Base-by-base conservation (phyloP, 2,888 invertebrate genomes). In the Ethmia dodecea region DNA sequence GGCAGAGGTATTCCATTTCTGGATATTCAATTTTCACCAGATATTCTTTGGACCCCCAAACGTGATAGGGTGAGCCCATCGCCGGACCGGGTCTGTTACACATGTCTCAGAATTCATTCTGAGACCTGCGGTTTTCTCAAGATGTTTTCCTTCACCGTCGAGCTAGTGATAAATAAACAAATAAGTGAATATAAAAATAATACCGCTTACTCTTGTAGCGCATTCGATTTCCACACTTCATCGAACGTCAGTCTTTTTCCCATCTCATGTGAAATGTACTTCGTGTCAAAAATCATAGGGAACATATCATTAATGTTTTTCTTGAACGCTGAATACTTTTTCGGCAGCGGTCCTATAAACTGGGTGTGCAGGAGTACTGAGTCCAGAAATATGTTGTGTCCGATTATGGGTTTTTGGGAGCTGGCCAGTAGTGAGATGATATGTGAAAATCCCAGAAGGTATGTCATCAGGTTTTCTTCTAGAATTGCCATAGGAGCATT, bases 341-440 rank as follows among this genome's bases (percentile, higher is more conserved):
- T 74, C 16, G 94, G 94, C 32, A 94, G 62, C 0, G 91, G 88
- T 31, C 88, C 87, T 52, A 92, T 88, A 62, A 94, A 94, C 59
- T 92, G 91, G 51, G 91, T 90, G 55, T 92, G 90, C 36, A 94
- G 68, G 13, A 94, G 80, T 50, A 94, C 62, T 1, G 91, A 69
- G 66, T 95, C 95, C 42, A 92, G 69, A 34, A 93, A 83, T 41
- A 90, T 63, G 65, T 95, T 95, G 64, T 95, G 95, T 0, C 93
- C 94, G 13, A 94, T 74, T 13, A 95, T 73, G 2, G 94, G 94
- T 75, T 93, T 94, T 45, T 89, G 86, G 4, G 87, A 63, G 1
- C 71, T 58, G 16, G 73, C 73, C n/a, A 94, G 62, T 0, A 91
- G 60, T 10, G 88, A 66, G 38, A 93, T 90, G 8, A 94, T 72